Conservation (phyloP, 2,888 invertebrate species). For the Polia nebulosa region DNA sequence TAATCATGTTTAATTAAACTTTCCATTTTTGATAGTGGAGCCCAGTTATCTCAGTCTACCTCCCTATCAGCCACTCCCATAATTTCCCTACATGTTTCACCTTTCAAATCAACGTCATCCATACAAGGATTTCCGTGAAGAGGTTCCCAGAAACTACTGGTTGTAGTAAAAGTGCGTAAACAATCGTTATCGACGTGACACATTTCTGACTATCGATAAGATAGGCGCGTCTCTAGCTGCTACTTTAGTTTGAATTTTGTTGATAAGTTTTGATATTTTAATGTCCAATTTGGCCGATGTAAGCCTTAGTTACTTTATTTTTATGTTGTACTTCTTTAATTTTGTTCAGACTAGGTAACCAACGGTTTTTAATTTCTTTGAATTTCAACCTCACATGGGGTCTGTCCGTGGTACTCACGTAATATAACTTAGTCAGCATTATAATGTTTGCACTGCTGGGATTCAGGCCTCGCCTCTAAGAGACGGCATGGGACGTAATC, state of each 20-base stretch:
- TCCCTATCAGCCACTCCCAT: slow-evolving; percentile 12
- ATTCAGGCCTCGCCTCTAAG: too few species aligned
- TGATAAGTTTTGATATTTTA: slow-evolving; percentile 38
- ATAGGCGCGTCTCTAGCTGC: slow-evolving; percentile 50
- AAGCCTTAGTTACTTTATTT: not conserved
- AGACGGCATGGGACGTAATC: too few species aligned
- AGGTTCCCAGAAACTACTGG: slow-evolving; percentile 63
- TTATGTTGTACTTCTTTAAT: not conserved
- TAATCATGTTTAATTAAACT: not conserved
- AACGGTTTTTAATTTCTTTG: too few species aligned
- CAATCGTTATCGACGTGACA: slow-evolving; percentile 66
- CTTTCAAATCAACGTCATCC: slow-evolving; percentile 16
- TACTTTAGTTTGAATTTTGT: slow-evolving; percentile 55
- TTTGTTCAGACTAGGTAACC: too few species aligned
- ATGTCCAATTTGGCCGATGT: slow-evolving; percentile 18
- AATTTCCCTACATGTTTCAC: not conserved
- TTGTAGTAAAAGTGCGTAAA: slow-evolving; percentile 39
- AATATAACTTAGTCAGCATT: too few species aligned
- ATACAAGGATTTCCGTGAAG: slow-evolving; percentile 44
- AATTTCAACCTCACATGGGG: too few species aligned
- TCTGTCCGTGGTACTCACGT: too few species aligned
- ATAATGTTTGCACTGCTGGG: too few species aligned
- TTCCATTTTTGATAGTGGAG: not conserved
- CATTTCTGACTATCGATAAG: slow-evolving; percentile 65
- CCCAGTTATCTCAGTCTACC: too few species aligned